These are phyloP conservation scores for Hesperophylax magnus DNA, from an alignment of 1,140 invertebrate genomes.

Conservation along the genomic window DNA sequence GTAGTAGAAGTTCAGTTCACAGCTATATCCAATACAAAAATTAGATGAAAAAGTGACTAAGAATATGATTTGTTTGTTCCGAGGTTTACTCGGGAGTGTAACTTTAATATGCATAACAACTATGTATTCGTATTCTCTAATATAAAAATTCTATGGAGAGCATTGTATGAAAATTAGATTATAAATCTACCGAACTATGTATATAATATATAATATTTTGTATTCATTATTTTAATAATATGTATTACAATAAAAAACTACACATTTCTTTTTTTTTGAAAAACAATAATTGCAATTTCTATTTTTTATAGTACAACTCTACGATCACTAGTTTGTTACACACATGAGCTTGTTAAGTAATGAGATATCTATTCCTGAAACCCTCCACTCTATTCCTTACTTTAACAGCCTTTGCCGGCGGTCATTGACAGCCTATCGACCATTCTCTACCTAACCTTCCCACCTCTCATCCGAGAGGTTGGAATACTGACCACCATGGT, in stretches of 20 bases:
- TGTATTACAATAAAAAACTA: conserved; percentile 56
- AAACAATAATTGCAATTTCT: conserved; percentile 51
- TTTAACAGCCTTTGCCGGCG: conserved; percentile 14
- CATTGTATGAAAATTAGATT: conserved; percentile 55
- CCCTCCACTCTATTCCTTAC: conserved; percentile 10
- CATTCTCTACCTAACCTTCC: neutral
- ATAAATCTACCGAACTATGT: conserved; percentile 54
- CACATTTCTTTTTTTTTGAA: conserved; percentile 48
- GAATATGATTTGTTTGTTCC: too few species aligned
- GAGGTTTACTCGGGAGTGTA: conserved; percentile 12
- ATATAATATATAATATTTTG: conserved; percentile 55
- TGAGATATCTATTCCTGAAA: conserved; percentile 38
- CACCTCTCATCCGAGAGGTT: neutral
- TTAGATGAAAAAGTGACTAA: conserved; percentile 39
- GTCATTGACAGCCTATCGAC: neutral
- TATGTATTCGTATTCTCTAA: conserved; percentile 29
- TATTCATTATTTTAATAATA: conserved; percentile 52
- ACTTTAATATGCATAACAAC: conserved; percentile 22
- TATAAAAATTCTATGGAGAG: conserved; percentile 52
- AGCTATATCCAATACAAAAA: conserved; percentile 23
- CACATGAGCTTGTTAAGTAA: conserved; percentile 32
- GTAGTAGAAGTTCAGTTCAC: conserved; percentile 26
- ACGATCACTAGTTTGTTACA: conserved; percentile 41
- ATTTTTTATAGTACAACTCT: conserved; percentile 46
- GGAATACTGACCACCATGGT: neutral